Evolutionary conservation across 2,888 invertebrate species (phyloP).

Genomic region (Phortica okadai): DNA sequence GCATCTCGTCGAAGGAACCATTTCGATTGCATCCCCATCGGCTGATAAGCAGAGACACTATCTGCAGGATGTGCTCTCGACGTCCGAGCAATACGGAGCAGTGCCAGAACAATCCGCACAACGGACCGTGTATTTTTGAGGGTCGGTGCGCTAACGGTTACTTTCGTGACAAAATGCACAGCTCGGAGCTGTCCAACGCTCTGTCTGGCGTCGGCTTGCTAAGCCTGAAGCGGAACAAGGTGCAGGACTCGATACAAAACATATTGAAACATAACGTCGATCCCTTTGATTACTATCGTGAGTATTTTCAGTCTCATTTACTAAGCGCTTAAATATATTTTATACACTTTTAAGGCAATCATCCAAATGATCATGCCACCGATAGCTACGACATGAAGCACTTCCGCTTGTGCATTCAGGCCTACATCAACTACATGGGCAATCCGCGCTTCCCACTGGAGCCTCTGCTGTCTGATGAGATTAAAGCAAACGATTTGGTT

Average conservation of each 20-base stretch:
- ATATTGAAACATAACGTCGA: not conserved
- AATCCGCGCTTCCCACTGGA: not conserved
- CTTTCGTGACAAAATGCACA: not conserved
- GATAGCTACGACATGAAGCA: conserved; percentile 8
- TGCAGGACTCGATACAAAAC: not conserved
- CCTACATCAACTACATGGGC: not conserved
- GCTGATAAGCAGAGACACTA: conserved; percentile 10
- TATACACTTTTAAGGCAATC: not conserved
- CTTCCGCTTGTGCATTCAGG: conserved; percentile 21
- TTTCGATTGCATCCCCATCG: conserved; percentile 14
- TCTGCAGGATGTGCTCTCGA: not conserved
- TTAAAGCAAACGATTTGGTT: conserved; percentile 80
- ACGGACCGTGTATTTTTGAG: not conserved
- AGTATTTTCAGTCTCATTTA: not conserved
- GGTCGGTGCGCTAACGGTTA: conserved; percentile 7
- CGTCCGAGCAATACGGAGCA: not conserved
- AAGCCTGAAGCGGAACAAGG: conserved; percentile 8
- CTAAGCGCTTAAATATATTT: not conserved
- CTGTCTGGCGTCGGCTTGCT: conserved; percentile 13
- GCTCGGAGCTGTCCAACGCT: not conserved
- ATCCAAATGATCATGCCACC: not conserved
- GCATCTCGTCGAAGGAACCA: not conserved
- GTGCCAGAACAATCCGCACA: not conserved
- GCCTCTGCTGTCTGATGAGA: not conserved
- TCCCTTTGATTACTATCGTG: conserved; percentile 12